phyloP scores from a whole-genome alignment of 2,113 vertebrate genomes.

The Nanorana parkeri region DNA sequence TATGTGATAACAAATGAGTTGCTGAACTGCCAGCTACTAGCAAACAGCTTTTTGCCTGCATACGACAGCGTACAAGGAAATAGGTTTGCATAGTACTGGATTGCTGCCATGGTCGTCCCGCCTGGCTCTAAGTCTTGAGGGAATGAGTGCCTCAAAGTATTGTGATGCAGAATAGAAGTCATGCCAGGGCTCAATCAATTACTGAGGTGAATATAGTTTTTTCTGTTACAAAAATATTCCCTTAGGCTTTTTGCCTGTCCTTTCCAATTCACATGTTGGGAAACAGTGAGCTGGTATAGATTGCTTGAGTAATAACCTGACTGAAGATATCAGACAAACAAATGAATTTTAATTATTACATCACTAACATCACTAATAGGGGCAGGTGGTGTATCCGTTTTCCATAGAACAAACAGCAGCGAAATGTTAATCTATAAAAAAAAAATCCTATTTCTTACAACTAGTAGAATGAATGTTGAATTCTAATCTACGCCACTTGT shows the following conservation, averaged over 20 bases:
- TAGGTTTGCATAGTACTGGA: background rate
- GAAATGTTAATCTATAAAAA: no score
- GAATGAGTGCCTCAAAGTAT: background rate
- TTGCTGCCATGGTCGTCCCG: background rate
- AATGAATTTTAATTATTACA: background rate
- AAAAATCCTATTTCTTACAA: no score
- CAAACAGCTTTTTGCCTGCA: background rate
- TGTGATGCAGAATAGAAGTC: background rate
- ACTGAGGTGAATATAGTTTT: background rate
- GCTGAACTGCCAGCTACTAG: background rate
- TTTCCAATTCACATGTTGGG: background rate
- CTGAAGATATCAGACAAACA: constrained; percentile 15
- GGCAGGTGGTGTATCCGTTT: no score
- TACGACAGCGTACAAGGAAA: background rate
- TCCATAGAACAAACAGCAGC: no score
- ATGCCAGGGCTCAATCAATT: background rate
- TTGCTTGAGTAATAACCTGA: constrained; percentile 11
- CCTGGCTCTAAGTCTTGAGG: background rate
- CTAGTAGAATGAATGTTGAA: no score
- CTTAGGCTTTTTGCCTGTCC: background rate
- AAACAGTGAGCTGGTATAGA: constrained; percentile 12
- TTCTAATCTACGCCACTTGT: no score
- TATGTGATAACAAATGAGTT: background rate
- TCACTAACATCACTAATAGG: background rate
- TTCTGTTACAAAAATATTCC: background rate